A percentile compares a stretch with the other conserved stretches of the same genome.
phyloP scores from a whole-genome alignment of 35 echinoderm and acorn worm genomes.

The Nesometra sesokonis region DNA sequence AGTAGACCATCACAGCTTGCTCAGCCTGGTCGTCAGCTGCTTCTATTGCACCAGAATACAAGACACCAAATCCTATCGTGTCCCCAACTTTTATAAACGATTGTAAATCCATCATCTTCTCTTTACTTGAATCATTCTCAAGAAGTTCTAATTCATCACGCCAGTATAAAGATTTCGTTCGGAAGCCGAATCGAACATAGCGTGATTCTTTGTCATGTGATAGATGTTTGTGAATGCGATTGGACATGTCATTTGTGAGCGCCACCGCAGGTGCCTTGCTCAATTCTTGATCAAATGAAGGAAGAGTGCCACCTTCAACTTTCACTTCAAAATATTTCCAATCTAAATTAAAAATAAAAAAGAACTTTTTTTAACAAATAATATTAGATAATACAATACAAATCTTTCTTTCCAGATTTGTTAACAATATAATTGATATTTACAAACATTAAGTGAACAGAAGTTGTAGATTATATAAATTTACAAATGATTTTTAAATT shows the following conservation, averaged over 20 bases:
- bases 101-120: neutral
- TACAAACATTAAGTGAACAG: too few species aligned
- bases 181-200: neutral
- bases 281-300: constrained; percentile 10
- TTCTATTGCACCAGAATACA: constrained; percentile 47
- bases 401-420: too few species aligned
- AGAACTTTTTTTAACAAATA: neutral
- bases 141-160: neutral
- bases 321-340: constrained; percentile 80
- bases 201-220: neutral
- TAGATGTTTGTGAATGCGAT: neutral
- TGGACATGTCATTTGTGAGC: constrained; percentile 40
- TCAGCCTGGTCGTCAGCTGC: constrained; percentile 41
- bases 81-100: constrained; percentile 47
- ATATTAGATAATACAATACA: neutral
- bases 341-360: constrained; percentile 33
- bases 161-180: neutral
- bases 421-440: too few species aligned
- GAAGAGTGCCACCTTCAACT: constrained; percentile 34
- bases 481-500: too few species aligned
- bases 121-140: neutral
- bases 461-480: too few species aligned
- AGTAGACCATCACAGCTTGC: constrained; percentile 80
- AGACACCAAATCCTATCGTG: constrained; percentile 64
- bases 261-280: constrained; percentile 53